These are phyloP conservation scores for Peromyscus nudipes DNA, from an alignment of 2,797 vertebrate species.

Conservation along the genomic window DNA sequence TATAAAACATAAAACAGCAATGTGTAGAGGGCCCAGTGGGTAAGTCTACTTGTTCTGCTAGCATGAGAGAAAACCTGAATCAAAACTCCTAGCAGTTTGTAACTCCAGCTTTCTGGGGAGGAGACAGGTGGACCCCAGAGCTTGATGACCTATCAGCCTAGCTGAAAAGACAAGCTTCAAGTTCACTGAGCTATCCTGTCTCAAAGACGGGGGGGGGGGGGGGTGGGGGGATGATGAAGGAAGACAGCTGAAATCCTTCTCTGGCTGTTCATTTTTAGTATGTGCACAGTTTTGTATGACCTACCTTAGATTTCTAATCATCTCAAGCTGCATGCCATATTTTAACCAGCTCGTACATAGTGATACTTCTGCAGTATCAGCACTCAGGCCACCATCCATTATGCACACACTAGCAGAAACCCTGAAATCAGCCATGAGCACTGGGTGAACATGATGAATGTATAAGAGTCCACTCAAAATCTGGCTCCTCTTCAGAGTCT, in stretches of 20 bases:
- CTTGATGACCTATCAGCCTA: not conserved
- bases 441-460: constrained; percentile 15
- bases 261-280: not conserved
- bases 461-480: not conserved
- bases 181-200: not conserved
- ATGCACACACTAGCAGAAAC: not conserved
- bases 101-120: not conserved
- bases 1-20: too few species aligned
- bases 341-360: constrained; percentile 15
- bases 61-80: not conserved
- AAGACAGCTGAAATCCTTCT: not conserved
- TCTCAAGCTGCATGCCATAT: constrained; percentile 47
- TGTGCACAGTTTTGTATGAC: constrained; percentile 18
- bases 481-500: not conserved
- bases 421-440: constrained; percentile 66
- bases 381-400: constrained; percentile 43
- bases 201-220: not conserved
- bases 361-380: constrained; percentile 39
- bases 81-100: too few species aligned
- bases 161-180: not conserved
- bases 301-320: constrained; percentile 52
- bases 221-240: not conserved
- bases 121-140: too few species aligned
- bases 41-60: not conserved
- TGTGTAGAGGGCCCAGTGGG: not conserved